Conservation (phyloP, 2,888 invertebrate genomes). For the Leucoptera coffeella region DNA sequence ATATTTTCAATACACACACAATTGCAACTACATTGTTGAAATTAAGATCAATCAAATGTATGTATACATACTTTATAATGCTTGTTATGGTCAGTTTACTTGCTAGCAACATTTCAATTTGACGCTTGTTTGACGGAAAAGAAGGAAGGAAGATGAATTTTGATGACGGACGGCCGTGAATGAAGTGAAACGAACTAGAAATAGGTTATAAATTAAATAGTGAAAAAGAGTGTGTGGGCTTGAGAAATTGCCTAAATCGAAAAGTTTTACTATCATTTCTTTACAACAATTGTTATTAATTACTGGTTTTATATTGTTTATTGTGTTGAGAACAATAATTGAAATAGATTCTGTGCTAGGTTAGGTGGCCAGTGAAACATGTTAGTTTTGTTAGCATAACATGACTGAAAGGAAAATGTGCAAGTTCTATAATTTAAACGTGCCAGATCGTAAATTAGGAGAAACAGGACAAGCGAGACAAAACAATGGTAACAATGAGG, state of each 20-base stretch:
- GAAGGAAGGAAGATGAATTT: too few species aligned
- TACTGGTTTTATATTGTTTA: too few species aligned
- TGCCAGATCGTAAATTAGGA: slow-evolving; percentile 43
- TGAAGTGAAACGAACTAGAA: too few species aligned
- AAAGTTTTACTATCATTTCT: slow-evolving; percentile 15
- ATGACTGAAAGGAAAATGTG: slow-evolving; percentile 53
- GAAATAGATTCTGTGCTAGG: slow-evolving; percentile 25
- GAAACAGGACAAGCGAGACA: slow-evolving; percentile 15
- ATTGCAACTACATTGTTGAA: too few species aligned
- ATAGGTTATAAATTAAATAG: slow-evolving; percentile 49
- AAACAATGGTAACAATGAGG: slow-evolving; percentile 33
- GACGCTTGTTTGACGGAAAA: too few species aligned
- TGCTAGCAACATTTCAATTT: slow-evolving; percentile 6
- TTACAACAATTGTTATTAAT: slow-evolving; percentile 11
- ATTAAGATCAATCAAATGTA: too few species aligned
- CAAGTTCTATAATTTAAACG: slow-evolving; percentile 51
- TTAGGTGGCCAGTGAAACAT: slow-evolving; percentile 50
- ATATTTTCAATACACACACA: too few species aligned
- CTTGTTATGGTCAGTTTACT: background rate
- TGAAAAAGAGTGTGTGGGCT: slow-evolving; percentile 45
- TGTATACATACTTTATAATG: too few species aligned
- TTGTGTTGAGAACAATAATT: slow-evolving; percentile 19
- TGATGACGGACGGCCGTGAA: slow-evolving; percentile 53
- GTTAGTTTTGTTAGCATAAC: slow-evolving; percentile 39
- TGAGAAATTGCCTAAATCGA: slow-evolving; percentile 19